Conservation (phyloP, 1,140 invertebrate species). For the Mamestra configurata region DNA sequence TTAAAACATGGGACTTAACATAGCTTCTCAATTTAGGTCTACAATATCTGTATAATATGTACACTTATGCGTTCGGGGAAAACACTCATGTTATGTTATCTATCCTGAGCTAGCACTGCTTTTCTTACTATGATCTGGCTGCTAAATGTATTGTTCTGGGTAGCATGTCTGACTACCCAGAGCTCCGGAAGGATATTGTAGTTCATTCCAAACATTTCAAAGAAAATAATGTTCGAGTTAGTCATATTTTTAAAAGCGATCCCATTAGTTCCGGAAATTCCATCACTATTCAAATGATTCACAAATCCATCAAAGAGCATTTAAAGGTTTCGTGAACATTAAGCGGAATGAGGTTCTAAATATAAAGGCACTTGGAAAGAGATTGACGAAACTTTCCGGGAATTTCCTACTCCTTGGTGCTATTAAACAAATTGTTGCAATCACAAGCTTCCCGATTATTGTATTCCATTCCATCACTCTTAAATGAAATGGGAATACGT, state of each 20-base stretch:
- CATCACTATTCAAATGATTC: constrained; percentile 2
- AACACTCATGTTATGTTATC: too few species aligned
- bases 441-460: background rate
- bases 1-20: too few species aligned
- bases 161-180: background rate
- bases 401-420: constrained; percentile 1
- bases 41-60: too few species aligned
- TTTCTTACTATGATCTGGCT: too few species aligned
- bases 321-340: constrained; percentile 5
- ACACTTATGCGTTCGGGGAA: too few species aligned
- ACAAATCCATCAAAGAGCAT: constrained; percentile 8
- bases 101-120: too few species aligned
- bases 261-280: constrained; percentile 5
- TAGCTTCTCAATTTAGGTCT: too few species aligned
- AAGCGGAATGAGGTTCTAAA: background rate
- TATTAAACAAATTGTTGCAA: background rate
- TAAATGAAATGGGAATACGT: too few species aligned
- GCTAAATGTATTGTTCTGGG: too few species aligned
- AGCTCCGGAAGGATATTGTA: background rate
- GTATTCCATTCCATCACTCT: too few species aligned
- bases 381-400: constrained; percentile 31
- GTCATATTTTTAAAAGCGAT: constrained; percentile 1
- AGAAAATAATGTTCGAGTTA: background rate
- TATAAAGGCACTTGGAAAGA: background rate
- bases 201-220: background rate